A percentile compares a stretch with the other conserved stretches of the same genome.
Evolutionary conservation across 2,797 vertebrate species (phyloP).

Genomic region (Euphonia xanthogaster): DNA sequence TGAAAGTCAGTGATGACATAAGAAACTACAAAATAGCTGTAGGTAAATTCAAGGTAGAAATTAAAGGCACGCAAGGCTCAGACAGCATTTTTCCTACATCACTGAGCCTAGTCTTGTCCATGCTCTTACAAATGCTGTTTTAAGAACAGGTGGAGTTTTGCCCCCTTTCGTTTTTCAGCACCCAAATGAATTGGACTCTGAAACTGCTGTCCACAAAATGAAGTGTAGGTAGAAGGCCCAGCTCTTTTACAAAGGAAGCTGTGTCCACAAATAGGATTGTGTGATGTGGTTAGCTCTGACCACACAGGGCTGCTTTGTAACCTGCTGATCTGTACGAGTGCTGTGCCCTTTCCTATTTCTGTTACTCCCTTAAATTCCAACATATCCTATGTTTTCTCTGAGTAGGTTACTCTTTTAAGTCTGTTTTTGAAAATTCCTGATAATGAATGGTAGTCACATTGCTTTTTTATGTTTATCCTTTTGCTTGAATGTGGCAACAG

Average conservation of each 20-base stretch:
- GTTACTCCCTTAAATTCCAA: neutral
- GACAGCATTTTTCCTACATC: neutral
- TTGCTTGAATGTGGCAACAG: neutral
- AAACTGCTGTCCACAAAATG: neutral
- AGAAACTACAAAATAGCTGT: neutral
- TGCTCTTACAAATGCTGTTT: neutral
- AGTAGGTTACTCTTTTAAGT: neutral
- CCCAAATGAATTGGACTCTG: neutral
- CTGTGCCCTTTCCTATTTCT: neutral
- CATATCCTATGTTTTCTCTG: neutral
- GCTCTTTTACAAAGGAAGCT: neutral
- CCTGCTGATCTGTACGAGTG: neutral
- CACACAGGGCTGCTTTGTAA: neutral
- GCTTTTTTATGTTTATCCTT: neutral
- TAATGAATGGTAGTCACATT: neutral
- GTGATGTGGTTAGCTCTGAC: neutral
- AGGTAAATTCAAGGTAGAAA: neutral
- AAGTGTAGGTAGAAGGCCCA: neutral
- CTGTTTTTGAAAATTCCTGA: neutral
- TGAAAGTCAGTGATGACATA: neutral
- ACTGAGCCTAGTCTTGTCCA: neutral
- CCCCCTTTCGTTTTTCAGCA: neutral
- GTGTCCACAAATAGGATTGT: neutral
- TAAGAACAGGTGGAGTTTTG: neutral
- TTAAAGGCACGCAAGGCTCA: accelerated